Evolutionary conservation across 2,888 invertebrate genomes (phyloP), one percentile per base, ranked within the genome.

Genomic region (Drosophila greeni): DNA sequence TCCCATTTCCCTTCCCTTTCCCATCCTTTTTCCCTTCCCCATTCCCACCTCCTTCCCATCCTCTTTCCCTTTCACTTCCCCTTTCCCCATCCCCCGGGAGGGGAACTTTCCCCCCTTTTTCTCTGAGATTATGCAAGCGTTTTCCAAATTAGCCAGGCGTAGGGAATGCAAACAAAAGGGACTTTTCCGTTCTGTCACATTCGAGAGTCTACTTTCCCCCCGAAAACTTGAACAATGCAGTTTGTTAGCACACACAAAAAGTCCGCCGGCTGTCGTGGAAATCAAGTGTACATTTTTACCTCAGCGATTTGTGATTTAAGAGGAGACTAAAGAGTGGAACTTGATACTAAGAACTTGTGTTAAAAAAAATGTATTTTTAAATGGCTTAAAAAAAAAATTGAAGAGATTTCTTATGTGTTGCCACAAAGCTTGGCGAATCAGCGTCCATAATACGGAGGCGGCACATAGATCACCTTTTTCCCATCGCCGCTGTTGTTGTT

Each of bases 401-500:
- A 26, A 26, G 8, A 11, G 29, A 14, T 6, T 14, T 5, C 18
- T 6, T 20, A 37, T 6, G 12, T 37, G 37, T 12, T 20, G n/a
- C n/a, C 11, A 1, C 31, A 31, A 31, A 39, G 12, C 12, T 39
- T 39, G 2, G 12, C n/a, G 12, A 20, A 6, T 39, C 12, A 55
- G 20, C 55, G 55, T 1, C 82, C 82, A 16, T 70, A 82, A 61
- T 74, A 85, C 11, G 84, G 73, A 1, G 85, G 78, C 5, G 81
- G 84, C 7, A 80, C 66, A 26, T 82, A 84, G 47, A 85, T 75
- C 8, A 77, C 74, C 9, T 58, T 73, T 16, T 36, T 60, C 31
- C 61, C 54, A 20, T 52, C 24, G 16, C 51, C 52, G 33, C 26
- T 48, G 33, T 49, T 42, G 54, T 51, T 65, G 36, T 56, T 48